phyloP scores from a whole-genome alignment of 92 coral and sea anemone genomes.

The Palythoa grandiflora region DNA sequence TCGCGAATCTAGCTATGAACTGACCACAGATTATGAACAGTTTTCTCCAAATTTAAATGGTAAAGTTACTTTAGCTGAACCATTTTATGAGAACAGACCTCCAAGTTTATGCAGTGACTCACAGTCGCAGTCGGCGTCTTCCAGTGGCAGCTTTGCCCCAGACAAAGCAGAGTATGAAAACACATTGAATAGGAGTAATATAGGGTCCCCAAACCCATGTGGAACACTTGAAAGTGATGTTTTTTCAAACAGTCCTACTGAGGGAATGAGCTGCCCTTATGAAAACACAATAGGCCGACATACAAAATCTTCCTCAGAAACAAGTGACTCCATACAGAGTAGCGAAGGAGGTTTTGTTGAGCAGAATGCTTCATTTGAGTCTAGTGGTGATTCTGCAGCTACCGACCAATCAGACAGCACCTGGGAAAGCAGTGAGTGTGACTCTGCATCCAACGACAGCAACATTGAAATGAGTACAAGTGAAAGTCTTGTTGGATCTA shows the following conservation, averaged over 20 bases:
- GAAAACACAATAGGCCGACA: neutral
- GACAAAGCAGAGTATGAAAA: slow-evolving; percentile 65
- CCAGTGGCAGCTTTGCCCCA: neutral
- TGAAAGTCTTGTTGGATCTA: slow-evolving; percentile 12
- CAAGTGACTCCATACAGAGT: slow-evolving; percentile 22
- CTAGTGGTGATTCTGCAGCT: slow-evolving; percentile 69
- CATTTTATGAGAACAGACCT: slow-evolving; percentile 58
- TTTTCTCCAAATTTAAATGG: slow-evolving; percentile 28
- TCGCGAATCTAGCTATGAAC: slow-evolving; percentile 23
- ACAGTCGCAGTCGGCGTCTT: slow-evolving; percentile 13
- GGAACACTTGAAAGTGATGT: slow-evolving; percentile 48
- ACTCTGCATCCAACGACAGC: slow-evolving; percentile 25
- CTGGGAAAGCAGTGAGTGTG: slow-evolving; percentile 68
- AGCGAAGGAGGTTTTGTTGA: slow-evolving; percentile 36
- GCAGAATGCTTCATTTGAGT: slow-evolving; percentile 42
- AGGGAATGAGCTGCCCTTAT: neutral
- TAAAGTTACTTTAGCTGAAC: slow-evolving; percentile 48
- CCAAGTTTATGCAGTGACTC: slow-evolving; percentile 47
- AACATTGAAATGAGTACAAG: slow-evolving; percentile 3
- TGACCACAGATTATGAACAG: slow-evolving; percentile 33
- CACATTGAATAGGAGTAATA: slow-evolving; percentile 29
- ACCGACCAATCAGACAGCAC: slow-evolving; percentile 53
- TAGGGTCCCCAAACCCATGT: slow-evolving; percentile 13
- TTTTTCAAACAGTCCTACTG: slow-evolving; percentile 10
- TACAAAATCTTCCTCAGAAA: slow-evolving; percentile 8